Conservation (phyloP, 1,140 invertebrate species). For the Goniozus legneri region DNA sequence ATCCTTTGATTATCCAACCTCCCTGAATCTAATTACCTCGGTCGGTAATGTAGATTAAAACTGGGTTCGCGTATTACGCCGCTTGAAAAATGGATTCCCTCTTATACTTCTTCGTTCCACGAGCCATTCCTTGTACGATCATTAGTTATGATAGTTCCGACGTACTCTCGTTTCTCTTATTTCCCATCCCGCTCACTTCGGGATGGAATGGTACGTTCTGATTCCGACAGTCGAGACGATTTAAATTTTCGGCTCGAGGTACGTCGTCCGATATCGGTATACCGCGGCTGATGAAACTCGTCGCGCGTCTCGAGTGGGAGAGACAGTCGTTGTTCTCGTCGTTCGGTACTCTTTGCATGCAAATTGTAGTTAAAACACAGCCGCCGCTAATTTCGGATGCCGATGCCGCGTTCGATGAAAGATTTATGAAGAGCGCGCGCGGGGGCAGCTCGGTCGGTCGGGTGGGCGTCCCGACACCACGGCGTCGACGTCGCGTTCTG, state of each 20-base stretch:
- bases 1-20: neutral
- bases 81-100: too few relatives aligned
- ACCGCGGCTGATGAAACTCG: too few relatives aligned
- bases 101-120: too few relatives aligned
- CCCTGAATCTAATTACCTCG: neutral
- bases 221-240: too few relatives aligned
- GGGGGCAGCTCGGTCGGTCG: neutral
- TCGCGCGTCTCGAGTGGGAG: neutral
- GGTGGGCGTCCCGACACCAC: neutral
- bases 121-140: too few relatives aligned
- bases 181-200: too few relatives aligned
- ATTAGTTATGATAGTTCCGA: too few relatives aligned
- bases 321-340: neutral
- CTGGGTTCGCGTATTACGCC: neutral
- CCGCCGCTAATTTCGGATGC: conserved; percentile 28
- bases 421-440: conserved; percentile 32
- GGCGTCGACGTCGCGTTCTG: too few relatives aligned
- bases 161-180: too few relatives aligned
- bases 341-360: conserved; percentile 21
- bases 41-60: neutral
- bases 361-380: conserved; percentile 22
- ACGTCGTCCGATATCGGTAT: too few relatives aligned
- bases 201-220: too few relatives aligned
- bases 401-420: conserved; percentile 29
- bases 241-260: too few relatives aligned